Evolutionary conservation across 2,113 vertebrate genomes (phyloP).

Genomic region (Gorsachius goisagi): DNA sequence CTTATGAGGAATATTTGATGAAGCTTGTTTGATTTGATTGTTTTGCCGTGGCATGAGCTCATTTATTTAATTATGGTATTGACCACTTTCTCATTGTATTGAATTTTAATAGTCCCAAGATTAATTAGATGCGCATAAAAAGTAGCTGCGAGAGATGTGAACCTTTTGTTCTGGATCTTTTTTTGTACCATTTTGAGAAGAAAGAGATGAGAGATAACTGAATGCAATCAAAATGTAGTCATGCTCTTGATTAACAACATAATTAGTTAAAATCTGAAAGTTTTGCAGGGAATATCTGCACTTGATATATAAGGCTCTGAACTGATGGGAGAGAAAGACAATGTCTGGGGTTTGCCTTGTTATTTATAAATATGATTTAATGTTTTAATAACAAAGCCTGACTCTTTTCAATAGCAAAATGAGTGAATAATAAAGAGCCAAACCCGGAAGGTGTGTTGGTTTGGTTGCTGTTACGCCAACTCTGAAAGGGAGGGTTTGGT

Average conservation of each 20-base stretch:
- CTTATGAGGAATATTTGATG: slow-evolving; percentile 45
- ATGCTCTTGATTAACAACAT: slow-evolving; percentile 33
- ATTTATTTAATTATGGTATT: slow-evolving; percentile 42
- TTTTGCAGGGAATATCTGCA: background rate
- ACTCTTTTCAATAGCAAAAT: background rate
- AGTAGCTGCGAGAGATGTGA: background rate
- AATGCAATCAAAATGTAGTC: slow-evolving; percentile 6
- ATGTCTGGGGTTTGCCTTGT: background rate
- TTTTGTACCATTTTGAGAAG: background rate
- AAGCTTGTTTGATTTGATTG: slow-evolving; percentile 53
- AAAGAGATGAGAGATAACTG: background rate
- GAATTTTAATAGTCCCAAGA: slow-evolving; percentile 37
- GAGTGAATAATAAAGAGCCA: background rate
- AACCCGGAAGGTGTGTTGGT: background rate
- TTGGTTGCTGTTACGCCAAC: background rate
- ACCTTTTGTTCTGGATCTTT: slow-evolving; percentile 26
- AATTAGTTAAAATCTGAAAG: background rate
- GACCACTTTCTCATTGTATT: slow-evolving; percentile 29
- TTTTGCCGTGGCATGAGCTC: slow-evolving; percentile 15
- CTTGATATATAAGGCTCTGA: background rate
- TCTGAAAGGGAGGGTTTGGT: background rate
- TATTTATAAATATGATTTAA: background rate
- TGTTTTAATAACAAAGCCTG: background rate
- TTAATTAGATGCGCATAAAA: slow-evolving; percentile 39
- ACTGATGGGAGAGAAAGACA: background rate